Evolutionary conservation across 2,113 vertebrate genomes (phyloP).

Genomic region (Pangasianodon hypophthalmus): DNA sequence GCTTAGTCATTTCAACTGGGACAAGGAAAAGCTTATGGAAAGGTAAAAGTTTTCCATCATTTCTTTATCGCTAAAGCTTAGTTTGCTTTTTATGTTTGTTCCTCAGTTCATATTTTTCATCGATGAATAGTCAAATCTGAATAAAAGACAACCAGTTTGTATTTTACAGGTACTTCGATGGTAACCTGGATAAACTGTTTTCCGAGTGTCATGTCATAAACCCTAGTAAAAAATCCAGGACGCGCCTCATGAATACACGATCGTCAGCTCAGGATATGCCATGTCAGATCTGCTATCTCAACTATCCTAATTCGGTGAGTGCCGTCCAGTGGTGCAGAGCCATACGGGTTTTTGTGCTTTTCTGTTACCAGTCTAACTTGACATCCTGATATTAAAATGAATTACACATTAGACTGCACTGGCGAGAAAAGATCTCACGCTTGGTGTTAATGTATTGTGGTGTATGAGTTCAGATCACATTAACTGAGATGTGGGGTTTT

Average conservation of each 20-base stretch:
- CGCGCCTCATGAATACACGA: conserved; percentile 96
- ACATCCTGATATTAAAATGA: not conserved
- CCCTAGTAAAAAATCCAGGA: conserved; percentile 96
- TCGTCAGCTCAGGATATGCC: conserved; percentile 99
- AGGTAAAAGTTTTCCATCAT: conserved; percentile 76
- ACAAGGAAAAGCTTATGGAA: conserved; percentile 99
- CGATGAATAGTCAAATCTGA: not conserved
- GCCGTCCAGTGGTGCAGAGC: not conserved
- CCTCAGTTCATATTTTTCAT: no score
- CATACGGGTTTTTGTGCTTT: not conserved
- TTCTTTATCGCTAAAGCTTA: not conserved
- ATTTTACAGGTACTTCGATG: conserved; percentile 93
- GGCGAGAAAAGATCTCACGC: not conserved
- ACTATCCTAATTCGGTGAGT: conserved; percentile 98
- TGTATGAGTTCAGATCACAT: not conserved
- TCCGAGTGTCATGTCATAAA: conserved; percentile 99
- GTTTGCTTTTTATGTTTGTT: not conserved
- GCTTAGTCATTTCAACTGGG: conserved; percentile 99
- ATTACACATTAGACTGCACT: not conserved
- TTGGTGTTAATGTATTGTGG: conserved; percentile 16
- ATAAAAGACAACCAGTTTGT: conserved; percentile 34
- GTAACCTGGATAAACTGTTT: conserved; percentile 99
- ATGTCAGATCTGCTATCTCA: conserved; percentile 99
- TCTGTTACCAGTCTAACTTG: not conserved
- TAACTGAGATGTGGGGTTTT: conserved; percentile 5